Percentiles rank a stretch among this genome's conserved stretches.
phyloP scores from a whole-genome alignment of 2,113 vertebrate genomes.

The Rhinopomastus cyanomelas region DNA sequence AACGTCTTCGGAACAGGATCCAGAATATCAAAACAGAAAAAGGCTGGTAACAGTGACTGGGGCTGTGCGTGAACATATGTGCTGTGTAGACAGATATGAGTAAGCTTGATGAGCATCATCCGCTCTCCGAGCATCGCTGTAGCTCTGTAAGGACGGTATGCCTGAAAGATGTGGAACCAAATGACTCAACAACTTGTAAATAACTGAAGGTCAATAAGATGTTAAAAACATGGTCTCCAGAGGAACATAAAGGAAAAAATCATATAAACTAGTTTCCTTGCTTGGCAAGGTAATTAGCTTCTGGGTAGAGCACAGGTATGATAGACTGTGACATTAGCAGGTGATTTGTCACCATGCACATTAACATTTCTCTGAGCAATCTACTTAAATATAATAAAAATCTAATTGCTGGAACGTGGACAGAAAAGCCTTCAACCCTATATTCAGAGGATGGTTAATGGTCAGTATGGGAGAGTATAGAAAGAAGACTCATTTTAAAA shows the following conservation, averaged over 20 bases:
- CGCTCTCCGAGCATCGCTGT: not conserved
- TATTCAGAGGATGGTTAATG: not conserved
- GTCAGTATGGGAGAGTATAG: not conserved
- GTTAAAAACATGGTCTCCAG: not conserved
- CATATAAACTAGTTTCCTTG: not conserved
- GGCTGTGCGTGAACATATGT: not conserved
- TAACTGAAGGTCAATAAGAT: not conserved
- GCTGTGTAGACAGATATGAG: not conserved
- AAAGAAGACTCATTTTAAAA: conserved; percentile 5
- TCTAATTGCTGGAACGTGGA: not conserved
- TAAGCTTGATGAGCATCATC: not conserved
- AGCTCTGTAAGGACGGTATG: not conserved
- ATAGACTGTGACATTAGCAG: not conserved
- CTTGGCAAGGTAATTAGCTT: not conserved
- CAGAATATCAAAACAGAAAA: not conserved
- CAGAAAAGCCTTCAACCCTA: not conserved
- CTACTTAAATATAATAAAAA: not conserved
- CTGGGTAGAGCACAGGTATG: not conserved
- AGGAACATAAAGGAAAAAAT: not conserved
- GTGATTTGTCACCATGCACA: not conserved
- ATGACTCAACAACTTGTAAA: not conserved
- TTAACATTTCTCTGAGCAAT: not conserved
- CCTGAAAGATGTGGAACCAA: not conserved
- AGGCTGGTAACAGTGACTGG: not conserved
- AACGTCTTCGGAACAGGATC: not conserved